Base-by-base conservation (phyloP, 1,140 invertebrate species). In the Polypedilum vanderplanki region DNA sequence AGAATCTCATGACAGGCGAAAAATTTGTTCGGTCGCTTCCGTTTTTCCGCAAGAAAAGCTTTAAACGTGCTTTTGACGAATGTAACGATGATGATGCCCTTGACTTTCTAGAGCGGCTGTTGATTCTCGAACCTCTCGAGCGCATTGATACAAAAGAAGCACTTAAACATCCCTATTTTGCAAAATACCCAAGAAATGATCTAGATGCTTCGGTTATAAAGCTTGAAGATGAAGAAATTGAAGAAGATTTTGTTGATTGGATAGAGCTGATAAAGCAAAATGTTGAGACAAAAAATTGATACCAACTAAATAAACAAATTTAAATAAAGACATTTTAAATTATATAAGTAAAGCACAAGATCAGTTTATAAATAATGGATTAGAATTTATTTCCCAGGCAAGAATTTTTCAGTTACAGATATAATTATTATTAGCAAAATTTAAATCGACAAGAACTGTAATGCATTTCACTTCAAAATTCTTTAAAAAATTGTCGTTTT, bases 81-180 rank as follows among this genome's bases (percentile, higher is more conserved):
- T 70, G 65, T 22, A 70, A 22, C 10, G 65, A 70, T 20, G 65
- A 70, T 7, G 65, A 70, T 70, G 17, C 65, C n/a, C 17, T 70
- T 2, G 65, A 70, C 17, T 70, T 70, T 18, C 18, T 70, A n/a
- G 65, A 70, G 5, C 65, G 20, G 65, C 65, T 70, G 17, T 70
- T 70, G 18, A 22, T 70, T 20, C 20, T 70, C 7, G 65, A 70
- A 18, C 65, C 65, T 18, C 9, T 22, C 7, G 65, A 70, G 20
- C 15, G 65, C 4, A 70, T 18, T 22, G 65, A 70, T 18, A 8
- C 17, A 22, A 70, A 70, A 70, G 8, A 18, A 1, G 65, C 65
- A 20, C 65, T 70, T 9, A 70, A 70, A 18, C 65, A 70, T 70
- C 65, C 65, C 18, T 70, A 70, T 70, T 70, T 70, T 22, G 18